Evolutionary conservation across 2,888 invertebrate genomes (phyloP).

Genomic region (Apotomis capreana): DNA sequence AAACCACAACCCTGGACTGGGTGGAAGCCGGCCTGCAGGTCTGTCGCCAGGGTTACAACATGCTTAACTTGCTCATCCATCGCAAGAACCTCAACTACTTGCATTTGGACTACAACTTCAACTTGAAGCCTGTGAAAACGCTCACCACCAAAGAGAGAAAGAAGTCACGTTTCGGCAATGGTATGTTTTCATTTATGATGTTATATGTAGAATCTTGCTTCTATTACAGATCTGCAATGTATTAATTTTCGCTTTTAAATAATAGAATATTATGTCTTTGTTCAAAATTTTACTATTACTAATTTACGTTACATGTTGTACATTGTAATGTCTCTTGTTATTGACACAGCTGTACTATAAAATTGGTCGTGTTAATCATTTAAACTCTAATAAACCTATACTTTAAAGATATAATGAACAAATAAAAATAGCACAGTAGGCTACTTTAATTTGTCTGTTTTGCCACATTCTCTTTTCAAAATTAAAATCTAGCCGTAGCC

Average conservation of each 20-base stretch:
- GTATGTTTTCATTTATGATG: slow-evolving; percentile 69
- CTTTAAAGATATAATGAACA: too few relatives aligned
- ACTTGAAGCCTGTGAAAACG: slow-evolving; percentile 99
- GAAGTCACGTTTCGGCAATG: slow-evolving; percentile 98
- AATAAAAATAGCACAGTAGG: too few relatives aligned
- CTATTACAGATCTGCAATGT: too few relatives aligned
- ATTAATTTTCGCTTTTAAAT: too few relatives aligned
- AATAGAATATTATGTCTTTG: too few relatives aligned
- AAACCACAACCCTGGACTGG: slow-evolving; percentile 99
- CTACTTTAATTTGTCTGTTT: too few relatives aligned
- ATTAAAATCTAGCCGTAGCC: too few relatives aligned
- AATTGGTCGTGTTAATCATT: neutral
- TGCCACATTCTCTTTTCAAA: too few relatives aligned
- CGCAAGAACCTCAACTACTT: slow-evolving; percentile 99
- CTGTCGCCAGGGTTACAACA: slow-evolving; percentile 99
- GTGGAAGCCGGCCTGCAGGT: slow-evolving; percentile 99
- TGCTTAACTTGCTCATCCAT: slow-evolving; percentile 99
- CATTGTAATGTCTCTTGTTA: neutral
- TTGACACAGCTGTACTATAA: neutral
- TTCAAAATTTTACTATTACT: too few relatives aligned
- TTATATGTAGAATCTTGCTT: too few relatives aligned
- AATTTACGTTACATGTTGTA: too few relatives aligned
- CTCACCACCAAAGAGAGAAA: slow-evolving; percentile 99
- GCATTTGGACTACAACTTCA: slow-evolving; percentile 99
- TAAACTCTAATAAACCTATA: neutral